Base-by-base conservation (phyloP, 2,113 vertebrate genomes). In the Python bivittatus region DNA sequence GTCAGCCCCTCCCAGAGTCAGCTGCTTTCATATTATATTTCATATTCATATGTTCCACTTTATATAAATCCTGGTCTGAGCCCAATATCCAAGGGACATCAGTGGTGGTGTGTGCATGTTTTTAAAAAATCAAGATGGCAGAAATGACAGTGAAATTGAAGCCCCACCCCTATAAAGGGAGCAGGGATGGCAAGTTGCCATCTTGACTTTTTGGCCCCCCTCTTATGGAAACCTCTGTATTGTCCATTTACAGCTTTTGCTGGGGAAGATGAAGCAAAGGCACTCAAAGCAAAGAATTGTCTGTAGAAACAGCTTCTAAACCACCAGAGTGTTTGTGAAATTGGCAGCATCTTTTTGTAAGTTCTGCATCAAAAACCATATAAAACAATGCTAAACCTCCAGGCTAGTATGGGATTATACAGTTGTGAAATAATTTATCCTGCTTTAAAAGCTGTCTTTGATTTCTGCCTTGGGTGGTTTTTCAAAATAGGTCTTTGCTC, bases 361-460 rank as follows among this genome's bases (percentile, higher is more conserved):
- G 91, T 95, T 93, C 93, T 94, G 95, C 94, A 96, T 97, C 96
- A 97, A 97, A 97, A 94, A 0, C 92, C 83, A 88, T 94, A 95
- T 94, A 95, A 95, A 96, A 94, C 94, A 97, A 96, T 89, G 94
- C 93, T 89, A 96, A 97, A 93, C 92, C 97, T 93, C 92, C 86
- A 96, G 95, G 96, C 96, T 96, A 94, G 90, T 89, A 91, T 91
- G 61, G 95, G 96, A 97, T 97, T 97, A 97, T 93, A 83, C 92
- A 93, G 94, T 93, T 88, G 93, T 94, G 95, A 96, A 96, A 96
- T 93, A 93, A 91, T 94, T 96, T 97, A 97, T 94, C 94, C 94
- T 93, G 95, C 90, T 94, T 97, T 97, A 96, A 96, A 96, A 96
- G 93, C 91, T 56, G 91, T 96, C 94, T 96, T 94, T 92, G 89